Base-by-base conservation (phyloP, 2,797 vertebrate species). In the Meda fulgida region DNA sequence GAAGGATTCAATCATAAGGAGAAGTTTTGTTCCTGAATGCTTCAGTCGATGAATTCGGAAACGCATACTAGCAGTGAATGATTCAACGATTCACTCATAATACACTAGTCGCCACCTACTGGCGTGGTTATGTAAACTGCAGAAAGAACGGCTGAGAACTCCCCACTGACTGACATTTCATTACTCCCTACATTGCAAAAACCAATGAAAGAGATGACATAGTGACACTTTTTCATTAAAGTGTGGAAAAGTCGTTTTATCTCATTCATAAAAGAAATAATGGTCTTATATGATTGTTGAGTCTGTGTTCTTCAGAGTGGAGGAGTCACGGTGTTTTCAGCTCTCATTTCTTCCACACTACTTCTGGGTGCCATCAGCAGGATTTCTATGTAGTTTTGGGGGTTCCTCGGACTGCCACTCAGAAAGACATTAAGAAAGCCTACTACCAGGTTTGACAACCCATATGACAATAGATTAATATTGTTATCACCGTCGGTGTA, bases 401-500 rank as follows among this genome's bases (percentile, higher is more conserved):
- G 77, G 95, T 99, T 13, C 95, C 97, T 69, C 96, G 96, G 81
- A 92, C 90, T 7, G 95, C 98, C 81, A 96, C 92, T n/a, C 97
- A 98, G 93, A 99, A 99, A 89, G 98, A 99, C 85, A 99, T 99
- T 90, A 99, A 99, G 93, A 98, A 99, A 92, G 97, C 98, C 1
- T 99, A 99, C 92, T 99, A 99, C 90, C 97, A 99, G 98, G 98
- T 82, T 40, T 78, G 85, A 38, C 8, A 26, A 71, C 43, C 5
- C 21, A 13, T 7, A 9, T 40, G 6, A 34, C 40, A 38, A 38
- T 19, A 16, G 3, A 65, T 43, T 11, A 4, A 48, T 26, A 3
- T 67, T 55, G n/a, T n/a, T n/a, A n/a, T n/a, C n/a, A n/a, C n/a
- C n/a, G n/a, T n/a, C n/a, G n/a, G n/a, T n/a, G n/a, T n/a, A n/a